Evolutionary conservation across 2,113 vertebrate species (phyloP), one percentile per base, ranked within the genome.

Genomic region (Trogon surrucura): DNA sequence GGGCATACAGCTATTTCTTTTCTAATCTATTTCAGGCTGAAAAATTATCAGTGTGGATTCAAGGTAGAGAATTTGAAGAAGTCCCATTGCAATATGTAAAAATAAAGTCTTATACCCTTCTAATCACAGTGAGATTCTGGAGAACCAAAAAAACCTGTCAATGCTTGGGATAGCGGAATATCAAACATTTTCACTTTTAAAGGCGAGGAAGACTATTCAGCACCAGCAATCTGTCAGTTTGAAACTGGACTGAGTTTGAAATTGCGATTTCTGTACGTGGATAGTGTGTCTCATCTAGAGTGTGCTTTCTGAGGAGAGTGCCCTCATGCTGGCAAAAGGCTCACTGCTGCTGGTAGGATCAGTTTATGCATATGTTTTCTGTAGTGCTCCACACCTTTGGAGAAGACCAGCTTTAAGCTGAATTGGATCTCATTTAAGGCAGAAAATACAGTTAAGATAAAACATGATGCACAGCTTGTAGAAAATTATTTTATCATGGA

Each of bases 401-500:
- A 84, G 51, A 83, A 78, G 51, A 66, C 25, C 41, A 91, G 41
- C 50, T 87, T 85, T 69, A 51, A 79, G 75, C 0, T 71, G 85
- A 95, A 93, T 78, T 79, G 32, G 66, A 41, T 82, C 50, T 95
- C 66, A 57, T 21, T 79, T 82, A 85, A 83, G 41, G 61, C 54
- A 89, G 86, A 85, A 95, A 95, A 85, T 91, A 87, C 20, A 66
- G 34, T 72, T 87, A 66, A 85, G 74, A 85, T 82, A 91, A 90
- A 91, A 62, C 50, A 6, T 44, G 41, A 82, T 91, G 77, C 34
- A 65, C 80, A 92, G 65, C 75, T 91, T 83, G 56, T 67, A 84
- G 85, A 80, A 96, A 90, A 78, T 5, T 0, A 30, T 93, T 89
- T 66, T 89, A 88, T 91, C 65, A 9, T 71, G 36, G 70, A 92